Base-by-base conservation (phyloP, 2,113 vertebrate genomes). In the Tragelaphus strepsiceros region DNA sequence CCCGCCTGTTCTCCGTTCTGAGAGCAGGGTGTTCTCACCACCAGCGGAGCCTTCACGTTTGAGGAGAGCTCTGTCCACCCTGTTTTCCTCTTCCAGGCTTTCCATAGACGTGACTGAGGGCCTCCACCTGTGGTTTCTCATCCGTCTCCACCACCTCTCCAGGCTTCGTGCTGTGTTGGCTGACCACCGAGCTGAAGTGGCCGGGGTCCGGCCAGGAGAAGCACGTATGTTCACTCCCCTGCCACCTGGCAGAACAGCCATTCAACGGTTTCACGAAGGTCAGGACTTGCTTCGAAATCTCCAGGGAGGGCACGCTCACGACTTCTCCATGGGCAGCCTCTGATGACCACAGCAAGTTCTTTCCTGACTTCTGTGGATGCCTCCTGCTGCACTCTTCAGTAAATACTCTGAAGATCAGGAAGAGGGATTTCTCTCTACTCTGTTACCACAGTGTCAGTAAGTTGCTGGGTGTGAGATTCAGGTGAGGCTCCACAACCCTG, bases 1-100 rank as follows among this genome's bases (percentile, higher is more conserved):
- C 43, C 22, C 0, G 0, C 9, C 21, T 1, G 0, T 61, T 35
- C 67, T 30, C 30, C 21, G 10, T 64, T 13, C 62, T 1, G 4
- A 4, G 6, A 32, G 49, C 17, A 24, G 26, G 16, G 15, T 2
- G 6, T 30, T 14, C 78, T 53, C 15, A 7, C 15, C 4, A 2
- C 17, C 2, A 1, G 77, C 32, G 17, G 56, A 64, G 49, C 11
- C 51, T 85, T 51, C 3, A 39, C 35, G 15, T 14, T 10, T 22
- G 96, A 39, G 12, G n/a, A 51, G 46, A 85, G 49, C 32, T 12
- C 24, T 2, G 21, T 54, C 53, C n/a, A 35, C 28, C 58, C 19
- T 78, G 30, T 21, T 58, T 43, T n/a, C 14, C 26, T 26, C 80
- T 43, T 43, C 67, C 13, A 74, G 53, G 53, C n/a, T 39, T 82